These are phyloP conservation scores for Drosophila phalerata DNA, from an alignment of 2,888 invertebrate species.

Conservation along the genomic window DNA sequence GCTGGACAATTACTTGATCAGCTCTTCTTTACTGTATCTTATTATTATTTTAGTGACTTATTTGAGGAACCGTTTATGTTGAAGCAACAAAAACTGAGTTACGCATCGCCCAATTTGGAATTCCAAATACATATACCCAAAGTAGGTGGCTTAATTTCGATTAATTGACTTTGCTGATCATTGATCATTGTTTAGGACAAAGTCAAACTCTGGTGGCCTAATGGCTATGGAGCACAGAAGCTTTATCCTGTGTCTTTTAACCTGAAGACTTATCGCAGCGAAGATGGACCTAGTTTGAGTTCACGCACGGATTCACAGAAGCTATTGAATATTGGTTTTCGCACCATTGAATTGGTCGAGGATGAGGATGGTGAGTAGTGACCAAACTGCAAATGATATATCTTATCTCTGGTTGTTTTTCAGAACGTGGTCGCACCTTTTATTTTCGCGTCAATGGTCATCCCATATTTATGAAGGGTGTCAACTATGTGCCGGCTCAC, in stretches of 20 bases:
- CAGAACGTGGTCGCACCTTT: constrained; percentile 90
- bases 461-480: constrained; percentile 96
- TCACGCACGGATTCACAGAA: constrained; percentile 85
- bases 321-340: constrained; percentile 91
- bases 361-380: constrained; percentile 85
- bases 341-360: constrained; percentile 93
- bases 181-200: constrained; percentile 79
- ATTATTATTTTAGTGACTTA: constrained; percentile 75
- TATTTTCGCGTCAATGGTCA: constrained; percentile 94
- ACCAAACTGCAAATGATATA: not conserved
- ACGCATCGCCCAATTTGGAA: constrained; percentile 59
- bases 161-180: not conserved
- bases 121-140: constrained; percentile 75
- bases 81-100: constrained; percentile 46
- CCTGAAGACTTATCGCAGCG: constrained; percentile 82
- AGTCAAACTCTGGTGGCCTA: constrained; percentile 96
- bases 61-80: constrained; percentile 64
- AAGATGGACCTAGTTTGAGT: constrained; percentile 53
- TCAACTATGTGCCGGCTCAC: constrained; percentile 96
- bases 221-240: constrained; percentile 93
- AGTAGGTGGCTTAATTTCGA: constrained; percentile 33
- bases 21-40: not conserved
- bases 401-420: not conserved
- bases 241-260: constrained; percentile 89
- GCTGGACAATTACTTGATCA: constrained; percentile 1